Base-by-base conservation (phyloP, 2,888 invertebrate species). In the Heliconius cydno region DNA sequence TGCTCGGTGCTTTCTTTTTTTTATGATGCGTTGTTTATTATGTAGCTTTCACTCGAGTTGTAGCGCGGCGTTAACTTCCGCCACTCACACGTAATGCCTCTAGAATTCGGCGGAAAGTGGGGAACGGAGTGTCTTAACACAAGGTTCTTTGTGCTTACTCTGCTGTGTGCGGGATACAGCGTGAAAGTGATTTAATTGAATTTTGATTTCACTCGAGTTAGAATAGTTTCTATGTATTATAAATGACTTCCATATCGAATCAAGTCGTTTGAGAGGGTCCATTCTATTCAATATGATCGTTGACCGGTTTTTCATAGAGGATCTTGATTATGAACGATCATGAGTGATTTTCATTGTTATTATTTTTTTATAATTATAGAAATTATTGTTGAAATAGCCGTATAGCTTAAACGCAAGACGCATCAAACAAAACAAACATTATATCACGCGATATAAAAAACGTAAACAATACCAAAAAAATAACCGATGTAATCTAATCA, bases 401-500 rank as follows among this genome's bases (percentile, higher is more conserved):
- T 12, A 1, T 22, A 9, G 3, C 19, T 22, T n/a, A 1, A 60
- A 12, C 9, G 10, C 57, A 57, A 57, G n/a, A 34, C 10, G 15
- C 15, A 15, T 15, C 2, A 6, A 52, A 19, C 3, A 67, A 67
- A 22, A 67, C 12, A 34, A 66, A 19, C 22, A 19, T 22, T 28
- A 12, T 67, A 67, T 34, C 5, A 67, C 30, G 34, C 34, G 34
- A 67, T 38, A 67, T 19, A 34, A 34, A 34, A 10, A 22, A 67
- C 3, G 4, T 12, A 68, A n/a, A n/a, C n/a, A 68, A 25, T 25
- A n/a, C 6, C 19, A 30, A 13, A 41, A 68, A 9, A 41, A n/a
- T 12, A 68, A n/a, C 25, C 25, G 5, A n/a, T 41, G 15, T 70
- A 46, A 70, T 70, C 70, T 70, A 46, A 70, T 70, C 41, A 46